phyloP scores from a whole-genome alignment of 2,113 vertebrate species.

The Nanger granti region DNA sequence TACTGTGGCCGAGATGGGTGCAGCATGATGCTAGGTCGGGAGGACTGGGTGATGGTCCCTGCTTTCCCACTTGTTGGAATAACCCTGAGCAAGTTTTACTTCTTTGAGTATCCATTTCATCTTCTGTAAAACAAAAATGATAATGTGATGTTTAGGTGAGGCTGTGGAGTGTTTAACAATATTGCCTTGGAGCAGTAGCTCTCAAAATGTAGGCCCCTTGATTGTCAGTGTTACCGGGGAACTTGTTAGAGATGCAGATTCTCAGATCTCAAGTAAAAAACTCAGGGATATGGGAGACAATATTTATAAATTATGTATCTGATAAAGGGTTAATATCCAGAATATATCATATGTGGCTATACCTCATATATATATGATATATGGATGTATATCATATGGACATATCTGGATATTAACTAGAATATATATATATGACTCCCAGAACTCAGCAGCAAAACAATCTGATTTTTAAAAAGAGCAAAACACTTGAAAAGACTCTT shows the following conservation, averaged over 20 bases:
- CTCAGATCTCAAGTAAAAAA: background rate
- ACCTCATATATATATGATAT: background rate
- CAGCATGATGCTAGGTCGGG: background rate
- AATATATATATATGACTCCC: background rate
- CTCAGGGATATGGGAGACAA: background rate
- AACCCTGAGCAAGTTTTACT: background rate
- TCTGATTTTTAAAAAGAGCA: background rate
- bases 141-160: background rate
- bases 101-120: background rate
- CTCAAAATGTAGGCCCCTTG: background rate
- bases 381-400: background rate
- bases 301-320: background rate
- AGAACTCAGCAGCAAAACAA: background rate
- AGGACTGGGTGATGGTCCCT: background rate
- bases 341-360: background rate
- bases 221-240: background rate
- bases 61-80: background rate
- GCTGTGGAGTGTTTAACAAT: background rate
- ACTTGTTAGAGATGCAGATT: slow-evolving; percentile 20
- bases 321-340: background rate
- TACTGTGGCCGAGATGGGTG: background rate
- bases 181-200: background rate
- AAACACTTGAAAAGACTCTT: background rate
- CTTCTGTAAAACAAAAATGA: background rate
- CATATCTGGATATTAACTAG: background rate